Base-by-base conservation (phyloP, 2,888 invertebrate species). In the Andrena bucephala region DNA sequence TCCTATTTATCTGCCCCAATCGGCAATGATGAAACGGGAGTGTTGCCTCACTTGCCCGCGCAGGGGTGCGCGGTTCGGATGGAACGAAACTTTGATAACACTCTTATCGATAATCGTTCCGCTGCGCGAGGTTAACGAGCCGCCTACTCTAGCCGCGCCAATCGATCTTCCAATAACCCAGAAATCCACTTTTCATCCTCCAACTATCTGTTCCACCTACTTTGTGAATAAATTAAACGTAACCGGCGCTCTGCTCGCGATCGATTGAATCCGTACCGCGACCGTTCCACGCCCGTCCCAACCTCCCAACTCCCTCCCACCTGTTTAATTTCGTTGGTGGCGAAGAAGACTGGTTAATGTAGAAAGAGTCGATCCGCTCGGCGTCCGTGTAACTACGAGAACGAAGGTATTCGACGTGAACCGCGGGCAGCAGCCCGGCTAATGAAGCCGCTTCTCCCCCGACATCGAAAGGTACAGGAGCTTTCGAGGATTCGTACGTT, bases 1-100 rank as follows among this genome's bases (percentile, higher is more conserved):
- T 70, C 66, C 77, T 66, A 72, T 80, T 82, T 75, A 71, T 73
- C 50, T 36, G 33, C 59, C 29, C 70, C 66, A 83, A 87, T 86
- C 88, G 86, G 52, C 75, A 77, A 71, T 63, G 54, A 84, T 65
- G 65, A 36, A 65, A 24, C 59, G 8, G 2, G 8, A 42, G 36
- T 2, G 50, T 48, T 27, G 27, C 52, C 57, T 36, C 50, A 31
- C 42, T 62, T 31, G n/a, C 5, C 13, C 27, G 33, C 27, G 10
- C 72, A 2, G 31, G 10, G 16, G 10, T 42, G 27, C 10, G 20
- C 62, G 24, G 20, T 7, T 3, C 48, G 27, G 62, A 24, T 42
- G 33, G 33, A 13, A 33, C 66, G 77, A 42, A 83, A 60, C 77
- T 77, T 83, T 77, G 73, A 73, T 66, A 83, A 83, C 69, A 63